Conservation (phyloP, 2,797 vertebrate species). For the Podargus strigoides region DNA sequence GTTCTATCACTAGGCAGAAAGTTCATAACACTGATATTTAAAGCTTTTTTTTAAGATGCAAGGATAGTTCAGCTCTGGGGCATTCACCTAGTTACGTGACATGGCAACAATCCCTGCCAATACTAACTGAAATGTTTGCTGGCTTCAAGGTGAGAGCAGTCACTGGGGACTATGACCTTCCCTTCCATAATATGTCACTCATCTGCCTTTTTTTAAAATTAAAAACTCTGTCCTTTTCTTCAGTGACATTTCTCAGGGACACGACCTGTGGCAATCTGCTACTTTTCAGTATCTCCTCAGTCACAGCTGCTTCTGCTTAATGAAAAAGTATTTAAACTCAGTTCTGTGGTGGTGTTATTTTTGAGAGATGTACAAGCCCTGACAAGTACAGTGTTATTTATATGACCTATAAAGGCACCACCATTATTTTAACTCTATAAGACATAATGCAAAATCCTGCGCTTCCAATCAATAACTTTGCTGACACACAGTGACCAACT, state of each 20-base stretch:
- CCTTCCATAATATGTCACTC: fast-evolving
- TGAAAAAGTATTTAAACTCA: neutral
- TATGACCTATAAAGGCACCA: neutral
- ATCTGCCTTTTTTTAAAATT: neutral
- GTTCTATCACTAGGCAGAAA: neutral
- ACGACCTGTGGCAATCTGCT: too few species aligned
- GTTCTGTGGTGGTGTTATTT: neutral
- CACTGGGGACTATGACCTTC: fast-evolving
- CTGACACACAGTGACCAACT: neutral
- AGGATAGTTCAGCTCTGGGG: neutral
- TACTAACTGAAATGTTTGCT: fast-evolving
- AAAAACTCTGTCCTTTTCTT: neutral
- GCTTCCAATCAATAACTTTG: neutral
- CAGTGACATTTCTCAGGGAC: neutral
- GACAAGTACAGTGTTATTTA: neutral
- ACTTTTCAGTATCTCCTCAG: neutral
- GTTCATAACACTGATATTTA: neutral
- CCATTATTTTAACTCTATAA: neutral
- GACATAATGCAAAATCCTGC: neutral
- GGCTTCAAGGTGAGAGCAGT: neutral
- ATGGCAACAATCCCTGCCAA: neutral
- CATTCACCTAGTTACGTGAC: too few species aligned
- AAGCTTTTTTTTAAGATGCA: neutral
- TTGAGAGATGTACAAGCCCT: too few species aligned
- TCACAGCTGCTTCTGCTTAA: neutral